Conservation (phyloP, 2,888 invertebrate species). For the Nemotelus nigrinus region DNA sequence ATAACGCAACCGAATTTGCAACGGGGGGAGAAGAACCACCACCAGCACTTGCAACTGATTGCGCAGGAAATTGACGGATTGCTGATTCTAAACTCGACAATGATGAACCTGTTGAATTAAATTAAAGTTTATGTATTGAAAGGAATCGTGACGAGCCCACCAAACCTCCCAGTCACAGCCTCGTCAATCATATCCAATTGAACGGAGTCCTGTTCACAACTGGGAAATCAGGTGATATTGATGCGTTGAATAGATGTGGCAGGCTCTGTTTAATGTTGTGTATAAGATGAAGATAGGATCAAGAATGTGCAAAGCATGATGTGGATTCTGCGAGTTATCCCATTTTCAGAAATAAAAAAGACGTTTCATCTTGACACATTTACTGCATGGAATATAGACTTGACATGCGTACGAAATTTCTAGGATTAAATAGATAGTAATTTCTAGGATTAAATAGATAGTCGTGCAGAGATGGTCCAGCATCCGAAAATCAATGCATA, state of each 20-base stretch:
- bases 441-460: too few species aligned
- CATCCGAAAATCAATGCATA: too few species aligned
- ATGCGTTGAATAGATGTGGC: conserved; percentile 19
- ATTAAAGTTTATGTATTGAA: conserved; percentile 13
- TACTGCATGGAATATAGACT: neutral
- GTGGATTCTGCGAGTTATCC: conserved; percentile 20
- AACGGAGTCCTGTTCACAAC: neutral
- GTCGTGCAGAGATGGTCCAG: too few species aligned
- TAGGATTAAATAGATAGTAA: too few species aligned
- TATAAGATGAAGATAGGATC: conserved; percentile 25
- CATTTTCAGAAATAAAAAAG: neutral
- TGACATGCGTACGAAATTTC: too few species aligned
- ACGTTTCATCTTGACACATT: too few species aligned
- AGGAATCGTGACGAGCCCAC: neutral
- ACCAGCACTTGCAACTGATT: conserved; percentile 47
- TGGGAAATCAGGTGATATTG: neutral
- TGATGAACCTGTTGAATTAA: conserved; percentile 70
- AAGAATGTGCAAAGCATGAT: conserved; percentile 11
- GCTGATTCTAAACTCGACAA: conserved; percentile 77
- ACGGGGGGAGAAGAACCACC: neutral
- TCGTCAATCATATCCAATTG: neutral
- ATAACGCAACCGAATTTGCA: neutral
- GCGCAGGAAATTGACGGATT: conserved; percentile 74
- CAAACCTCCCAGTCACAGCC: neutral
- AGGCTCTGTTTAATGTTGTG: conserved; percentile 35